A percentile compares a stretch with the other conserved stretches of the same genome.
These are phyloP conservation scores for Salvelinus sp. DNA, from an alignment of 2,113 vertebrate genomes.

Conservation along the genomic window DNA sequence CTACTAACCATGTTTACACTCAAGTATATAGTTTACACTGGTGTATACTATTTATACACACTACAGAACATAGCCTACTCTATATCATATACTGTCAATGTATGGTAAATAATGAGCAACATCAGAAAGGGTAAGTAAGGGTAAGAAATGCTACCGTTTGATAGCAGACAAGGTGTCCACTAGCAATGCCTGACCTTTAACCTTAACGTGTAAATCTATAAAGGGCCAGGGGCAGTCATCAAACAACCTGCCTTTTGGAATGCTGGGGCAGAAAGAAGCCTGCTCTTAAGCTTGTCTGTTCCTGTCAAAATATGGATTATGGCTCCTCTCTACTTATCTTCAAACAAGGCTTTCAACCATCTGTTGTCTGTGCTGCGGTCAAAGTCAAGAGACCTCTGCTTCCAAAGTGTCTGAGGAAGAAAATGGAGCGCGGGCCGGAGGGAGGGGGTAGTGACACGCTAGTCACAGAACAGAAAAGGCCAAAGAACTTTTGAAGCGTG, in stretches of 20 bases:
- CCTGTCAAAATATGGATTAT: conserved; percentile 50
- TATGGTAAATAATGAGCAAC: too few species aligned
- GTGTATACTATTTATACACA: too few species aligned
- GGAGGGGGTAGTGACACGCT: conserved; percentile 29
- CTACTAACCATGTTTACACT: background rate
- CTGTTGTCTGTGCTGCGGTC: conserved; percentile 51
- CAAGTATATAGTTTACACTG: too few species aligned
- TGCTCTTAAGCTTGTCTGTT: conserved; percentile 15
- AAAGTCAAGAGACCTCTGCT: conserved; percentile 49
- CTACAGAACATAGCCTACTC: too few species aligned
- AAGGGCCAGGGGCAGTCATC: background rate
- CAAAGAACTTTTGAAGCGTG: conserved; percentile 64
- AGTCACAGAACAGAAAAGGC: conserved; percentile 35
- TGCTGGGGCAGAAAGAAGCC: background rate
- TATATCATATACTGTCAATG: too few species aligned
- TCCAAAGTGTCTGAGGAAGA: conserved; percentile 43
- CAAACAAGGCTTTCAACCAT: conserved; percentile 60
- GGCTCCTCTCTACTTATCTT: conserved; percentile 48
- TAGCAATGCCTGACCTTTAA: conserved; percentile 30
- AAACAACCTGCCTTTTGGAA: conserved; percentile 20
- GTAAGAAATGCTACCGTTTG: too few species aligned
- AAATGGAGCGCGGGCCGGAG: conserved; percentile 37
- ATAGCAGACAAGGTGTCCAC: background rate
- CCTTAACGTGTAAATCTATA: conserved; percentile 25
- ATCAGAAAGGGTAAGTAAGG: too few species aligned